Evolutionary conservation across 2,888 invertebrate species (phyloP).

Genomic region (Melinaea menophilus): DNA sequence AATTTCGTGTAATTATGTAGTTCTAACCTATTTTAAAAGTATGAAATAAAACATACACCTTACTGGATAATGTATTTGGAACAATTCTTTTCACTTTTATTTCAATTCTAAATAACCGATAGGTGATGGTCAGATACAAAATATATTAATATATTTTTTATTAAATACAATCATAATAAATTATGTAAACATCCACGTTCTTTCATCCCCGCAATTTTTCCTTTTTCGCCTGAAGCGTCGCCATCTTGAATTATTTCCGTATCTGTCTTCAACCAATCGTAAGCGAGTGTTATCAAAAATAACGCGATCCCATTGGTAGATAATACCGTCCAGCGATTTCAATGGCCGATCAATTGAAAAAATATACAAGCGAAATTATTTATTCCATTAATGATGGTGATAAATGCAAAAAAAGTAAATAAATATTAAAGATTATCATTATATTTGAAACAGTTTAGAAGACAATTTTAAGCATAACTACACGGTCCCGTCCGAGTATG

Average conservation of each 20-base stretch:
- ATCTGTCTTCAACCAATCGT: too few species aligned
- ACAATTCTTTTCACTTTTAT: conserved; percentile 63
- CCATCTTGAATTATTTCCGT: conserved; percentile 32
- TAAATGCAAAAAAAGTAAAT: too few species aligned
- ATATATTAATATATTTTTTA: conserved; percentile 46
- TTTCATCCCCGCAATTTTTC: conserved; percentile 34
- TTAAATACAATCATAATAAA: conserved; percentile 56
- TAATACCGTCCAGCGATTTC: too few species aligned
- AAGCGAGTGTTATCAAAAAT: too few species aligned
- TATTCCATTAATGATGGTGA: too few species aligned
- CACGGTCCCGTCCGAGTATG: background rate
- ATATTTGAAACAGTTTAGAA: background rate
- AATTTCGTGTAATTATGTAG: too few species aligned
- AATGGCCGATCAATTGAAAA: too few species aligned
- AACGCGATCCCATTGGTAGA: too few species aligned
- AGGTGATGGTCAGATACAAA: conserved; percentile 70
- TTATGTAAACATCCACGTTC: conserved; percentile 54
- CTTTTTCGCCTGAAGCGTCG: conserved; percentile 42
- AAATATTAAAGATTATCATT: background rate
- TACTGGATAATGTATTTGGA: conserved; percentile 73
- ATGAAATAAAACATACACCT: conserved; percentile 28
- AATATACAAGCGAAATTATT: too few species aligned
- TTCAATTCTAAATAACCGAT: conserved; percentile 51
- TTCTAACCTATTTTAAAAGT: background rate
- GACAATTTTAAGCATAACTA: background rate